A percentile compares a stretch with the other conserved stretches of the same genome.
Evolutionary conservation across 2,888 invertebrate species (phyloP).

Genomic region (Hoplodrina blanda): DNA sequence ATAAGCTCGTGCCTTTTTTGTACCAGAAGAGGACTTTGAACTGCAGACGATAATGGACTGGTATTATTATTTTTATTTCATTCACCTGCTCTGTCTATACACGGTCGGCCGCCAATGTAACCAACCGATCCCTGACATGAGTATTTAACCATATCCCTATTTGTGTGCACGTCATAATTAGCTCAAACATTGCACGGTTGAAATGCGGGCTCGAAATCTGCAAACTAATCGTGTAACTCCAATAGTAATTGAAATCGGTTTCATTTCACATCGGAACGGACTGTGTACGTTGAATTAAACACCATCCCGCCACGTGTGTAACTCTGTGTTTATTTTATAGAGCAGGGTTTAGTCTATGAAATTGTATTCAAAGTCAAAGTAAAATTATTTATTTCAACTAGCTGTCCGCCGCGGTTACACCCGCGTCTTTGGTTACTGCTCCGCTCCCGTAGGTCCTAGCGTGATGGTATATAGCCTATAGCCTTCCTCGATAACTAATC

Average conservation of each 20-base stretch:
- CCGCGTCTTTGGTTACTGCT: no score
- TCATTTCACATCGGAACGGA: slow-evolving; percentile 51
- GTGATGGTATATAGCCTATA: no score
- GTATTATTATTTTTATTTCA: no score
- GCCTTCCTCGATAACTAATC: no score
- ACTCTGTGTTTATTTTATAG: slow-evolving; percentile 34
- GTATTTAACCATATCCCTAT: slow-evolving; percentile 52
- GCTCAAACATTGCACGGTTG: slow-evolving; percentile 54
- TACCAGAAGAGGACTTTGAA: no score
- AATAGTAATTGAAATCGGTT: slow-evolving; percentile 63
- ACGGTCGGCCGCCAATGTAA: slow-evolving; percentile 14
- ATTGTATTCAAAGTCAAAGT: no score
- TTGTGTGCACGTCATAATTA: slow-evolving; percentile 59
- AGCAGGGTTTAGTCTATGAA: slow-evolving; percentile 5
- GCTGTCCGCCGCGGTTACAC: no score
- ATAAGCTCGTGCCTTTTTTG: no score
- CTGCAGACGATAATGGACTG: no score
- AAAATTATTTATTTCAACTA: no score
- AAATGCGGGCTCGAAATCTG: slow-evolving; percentile 53
- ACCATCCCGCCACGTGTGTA: slow-evolving; percentile 17
- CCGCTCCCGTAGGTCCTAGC: no score
- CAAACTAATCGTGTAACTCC: slow-evolving; percentile 61
- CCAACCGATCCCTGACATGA: slow-evolving; percentile 32
- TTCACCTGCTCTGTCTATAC: no score
- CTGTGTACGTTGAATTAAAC: slow-evolving; percentile 54